A percentile compares a stretch with the other conserved stretches of the same genome.
Conservation (phyloP, 2,113 vertebrate genomes). For the Semnornis frantzii region DNA sequence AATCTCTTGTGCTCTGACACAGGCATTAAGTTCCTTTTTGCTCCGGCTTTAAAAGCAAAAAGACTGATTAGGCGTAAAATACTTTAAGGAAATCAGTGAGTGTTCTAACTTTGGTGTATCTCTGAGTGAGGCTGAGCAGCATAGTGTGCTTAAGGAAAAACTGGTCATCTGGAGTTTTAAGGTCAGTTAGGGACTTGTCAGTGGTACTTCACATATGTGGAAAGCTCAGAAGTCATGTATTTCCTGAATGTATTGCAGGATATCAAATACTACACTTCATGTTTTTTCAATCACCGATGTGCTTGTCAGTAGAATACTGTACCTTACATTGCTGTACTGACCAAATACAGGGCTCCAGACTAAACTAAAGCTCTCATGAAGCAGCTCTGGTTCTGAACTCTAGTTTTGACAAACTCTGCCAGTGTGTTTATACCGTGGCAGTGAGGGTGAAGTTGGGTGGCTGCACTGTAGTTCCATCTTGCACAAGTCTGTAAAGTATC, state of each 20-base stretch:
- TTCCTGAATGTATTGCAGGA: not conserved
- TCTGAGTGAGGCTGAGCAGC: not conserved
- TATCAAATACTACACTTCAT: not conserved
- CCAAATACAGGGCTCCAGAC: not conserved
- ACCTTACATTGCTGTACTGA: not conserved
- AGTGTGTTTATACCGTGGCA: fast-evolving
- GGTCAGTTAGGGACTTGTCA: not conserved
- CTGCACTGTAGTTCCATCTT: not conserved
- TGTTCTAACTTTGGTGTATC: not conserved
- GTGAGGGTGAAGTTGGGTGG: not conserved
- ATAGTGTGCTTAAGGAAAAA: not conserved
- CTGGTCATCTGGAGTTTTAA: not conserved
- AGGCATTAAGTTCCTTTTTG: not conserved
- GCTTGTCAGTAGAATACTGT: not conserved
- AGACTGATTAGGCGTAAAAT: not conserved
- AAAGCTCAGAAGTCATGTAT: not conserved
- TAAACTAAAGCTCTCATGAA: not conserved
- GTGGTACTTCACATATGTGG: not conserved
- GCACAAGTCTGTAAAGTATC: not conserved
- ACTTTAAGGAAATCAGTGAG: not conserved
- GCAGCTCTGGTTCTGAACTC: not conserved
- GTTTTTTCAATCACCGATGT: not conserved
- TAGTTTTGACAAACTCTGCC: not conserved
- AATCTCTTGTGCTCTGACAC: not conserved
- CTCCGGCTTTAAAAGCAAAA: not conserved